Base-by-base conservation (phyloP, 2,113 vertebrate genomes). In the Atherinomorus stipes region DNA sequence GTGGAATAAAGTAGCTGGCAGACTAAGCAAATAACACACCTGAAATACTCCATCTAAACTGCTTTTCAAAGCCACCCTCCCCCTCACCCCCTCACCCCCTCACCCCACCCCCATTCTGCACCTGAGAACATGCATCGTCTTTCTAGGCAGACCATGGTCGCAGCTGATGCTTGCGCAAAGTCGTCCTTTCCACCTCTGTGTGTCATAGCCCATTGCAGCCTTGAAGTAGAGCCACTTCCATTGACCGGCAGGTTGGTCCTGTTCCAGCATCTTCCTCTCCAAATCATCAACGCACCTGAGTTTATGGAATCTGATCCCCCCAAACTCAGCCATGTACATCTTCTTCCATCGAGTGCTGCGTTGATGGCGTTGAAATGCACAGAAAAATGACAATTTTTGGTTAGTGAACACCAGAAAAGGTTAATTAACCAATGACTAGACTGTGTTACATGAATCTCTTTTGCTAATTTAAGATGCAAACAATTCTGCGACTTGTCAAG, bases 211-310 rank as follows among this genome's bases (percentile, higher is more conserved):
- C 0, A 90, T 85, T 38, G 93, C 86, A 69, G 93, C 94, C 16
- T 63, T 74, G 50, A 98, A 93, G 72, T 94, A 96, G 45, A 91
- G 79, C 42, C 81, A 91, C 91, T 95, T 99, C 97, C 97, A 98
- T 67, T 94, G 89, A 11, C 94, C 95, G n/a, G 52, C 74, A 15
- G 91, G 76, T 47, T 22, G 87, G 57, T 95, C 91, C 59, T 50
- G 51, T 2, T 88, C 15, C 25, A 87, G 72, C 70, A 81, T 45
- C 37, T 76, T 85, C 34, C 42, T 52, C n/a, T 74, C 21, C 47
- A 88, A 80, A 61, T 84, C 71, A 19, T 91, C 80, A 22, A 68
- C 42, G 31, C 67, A 31, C 9, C 80, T 83, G 1, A 37, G 62
- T 76, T 80, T 92, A 84, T 81, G 85, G 16, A 72, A 73, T 22